Evolutionary conservation across 1,140 invertebrate species (phyloP).

Genomic region (Magallana ariakensis): DNA sequence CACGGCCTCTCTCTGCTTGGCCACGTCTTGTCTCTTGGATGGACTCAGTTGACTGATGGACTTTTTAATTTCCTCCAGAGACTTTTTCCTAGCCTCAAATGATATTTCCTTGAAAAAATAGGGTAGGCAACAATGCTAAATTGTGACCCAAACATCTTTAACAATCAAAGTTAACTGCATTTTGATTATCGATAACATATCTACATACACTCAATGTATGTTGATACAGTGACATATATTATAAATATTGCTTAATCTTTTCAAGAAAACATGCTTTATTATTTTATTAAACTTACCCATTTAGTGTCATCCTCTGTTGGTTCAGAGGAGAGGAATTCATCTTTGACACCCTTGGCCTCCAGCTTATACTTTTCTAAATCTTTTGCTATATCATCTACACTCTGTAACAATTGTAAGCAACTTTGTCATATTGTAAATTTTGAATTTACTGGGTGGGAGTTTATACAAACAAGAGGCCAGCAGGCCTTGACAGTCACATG

Average conservation of each 20-base stretch:
- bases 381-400: background rate
- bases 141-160: too few relatives aligned
- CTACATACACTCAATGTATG: too few relatives aligned
- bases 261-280: too few relatives aligned
- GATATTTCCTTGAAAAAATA: background rate
- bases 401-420: background rate
- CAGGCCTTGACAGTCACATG: too few relatives aligned
- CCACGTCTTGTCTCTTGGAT: background rate
- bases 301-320: conserved; percentile 8
- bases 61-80: conserved; percentile 8
- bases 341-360: conserved; percentile 5
- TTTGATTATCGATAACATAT: too few relatives aligned
- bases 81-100: conserved; percentile 1
- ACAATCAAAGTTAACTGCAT: too few relatives aligned
- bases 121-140: background rate
- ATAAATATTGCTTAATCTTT: too few relatives aligned
- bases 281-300: background rate
- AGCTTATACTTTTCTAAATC: background rate
- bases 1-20: background rate
- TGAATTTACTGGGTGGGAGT: too few relatives aligned
- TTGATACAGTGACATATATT: too few relatives aligned
- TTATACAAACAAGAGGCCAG: too few relatives aligned
- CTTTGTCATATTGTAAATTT: too few relatives aligned
- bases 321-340: conserved; percentile 15
- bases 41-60: background rate